Evolutionary conservation across 2,113 vertebrate species (phyloP).

Genomic region (Notarius quadriscutis): DNA sequence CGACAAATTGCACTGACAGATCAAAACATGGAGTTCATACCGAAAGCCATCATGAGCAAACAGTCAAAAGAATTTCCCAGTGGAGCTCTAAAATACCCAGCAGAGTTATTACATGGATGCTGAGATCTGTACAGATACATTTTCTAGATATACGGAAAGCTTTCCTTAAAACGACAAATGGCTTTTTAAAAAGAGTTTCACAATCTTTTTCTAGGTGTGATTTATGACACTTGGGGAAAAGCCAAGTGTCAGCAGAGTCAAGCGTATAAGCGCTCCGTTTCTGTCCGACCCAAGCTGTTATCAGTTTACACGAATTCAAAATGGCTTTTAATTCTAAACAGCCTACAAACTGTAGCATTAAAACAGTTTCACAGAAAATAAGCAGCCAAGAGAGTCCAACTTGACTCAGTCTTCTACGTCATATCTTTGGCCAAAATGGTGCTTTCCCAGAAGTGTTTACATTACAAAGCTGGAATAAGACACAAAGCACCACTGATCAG

Average conservation of each 20-base stretch:
- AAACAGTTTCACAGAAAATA: not conserved
- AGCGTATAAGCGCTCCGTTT: not conserved
- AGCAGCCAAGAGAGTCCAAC: not conserved
- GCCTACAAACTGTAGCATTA: not conserved
- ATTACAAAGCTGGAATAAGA: not conserved
- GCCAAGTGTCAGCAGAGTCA: constrained; percentile 7
- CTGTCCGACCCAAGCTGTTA: not conserved
- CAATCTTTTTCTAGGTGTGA: not conserved
- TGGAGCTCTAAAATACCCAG: not conserved
- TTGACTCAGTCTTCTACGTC: not conserved
- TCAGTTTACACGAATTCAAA: not conserved
- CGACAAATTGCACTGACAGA: not conserved
- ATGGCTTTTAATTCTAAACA: not conserved
- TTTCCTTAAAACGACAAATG: constrained; percentile 22
- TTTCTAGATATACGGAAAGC: not conserved
- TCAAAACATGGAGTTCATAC: not conserved
- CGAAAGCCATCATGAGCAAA: not conserved
- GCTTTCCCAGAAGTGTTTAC: not conserved
- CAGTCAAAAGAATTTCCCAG: not conserved
- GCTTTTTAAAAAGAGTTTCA: not conserved
- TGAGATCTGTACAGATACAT: not conserved
- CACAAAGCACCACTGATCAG: not conserved
- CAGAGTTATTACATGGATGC: constrained; percentile 3
- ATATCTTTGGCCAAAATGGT: no score
- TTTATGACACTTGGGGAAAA: constrained; percentile 17